These are phyloP conservation scores for Dendrolimus pini DNA, from an alignment of 2,888 invertebrate genomes.

Conservation along the genomic window DNA sequence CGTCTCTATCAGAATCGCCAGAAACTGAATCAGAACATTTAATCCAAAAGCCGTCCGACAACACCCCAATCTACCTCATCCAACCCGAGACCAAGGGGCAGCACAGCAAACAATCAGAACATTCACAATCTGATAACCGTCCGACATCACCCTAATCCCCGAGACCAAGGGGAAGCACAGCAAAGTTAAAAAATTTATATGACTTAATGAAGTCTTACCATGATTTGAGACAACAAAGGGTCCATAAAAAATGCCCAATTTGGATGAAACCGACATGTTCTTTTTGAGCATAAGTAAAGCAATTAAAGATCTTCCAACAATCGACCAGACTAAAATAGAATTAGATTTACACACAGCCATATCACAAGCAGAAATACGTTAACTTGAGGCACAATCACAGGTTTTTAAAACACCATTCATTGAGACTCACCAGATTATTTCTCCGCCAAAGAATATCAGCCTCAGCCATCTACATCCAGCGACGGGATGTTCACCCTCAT, in stretches of 20 bases:
- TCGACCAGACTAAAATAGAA: conserved; percentile 23
- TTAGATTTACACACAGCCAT: conserved; percentile 22
- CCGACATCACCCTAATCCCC: no score
- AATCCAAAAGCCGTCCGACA: background rate
- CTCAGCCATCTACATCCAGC: conserved; percentile 5
- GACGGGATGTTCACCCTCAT: no score
- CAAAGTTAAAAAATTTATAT: conserved; percentile 9
- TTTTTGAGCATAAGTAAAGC: conserved; percentile 26
- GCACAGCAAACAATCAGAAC: no score
- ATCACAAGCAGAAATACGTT: conserved; percentile 18
- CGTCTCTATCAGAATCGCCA: no score
- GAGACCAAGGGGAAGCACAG: background rate
- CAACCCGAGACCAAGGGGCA: no score
- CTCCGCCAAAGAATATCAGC: conserved; percentile 1
- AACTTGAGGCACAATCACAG: conserved; percentile 13
- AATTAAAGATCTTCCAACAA: conserved; percentile 18
- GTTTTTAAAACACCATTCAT: conserved; percentile 8
- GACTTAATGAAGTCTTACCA: conserved; percentile 17
- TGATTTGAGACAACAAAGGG: conserved; percentile 13
- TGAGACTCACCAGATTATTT: conserved; percentile 4
- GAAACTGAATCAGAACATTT: no score
- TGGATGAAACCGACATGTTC: conserved; percentile 22
- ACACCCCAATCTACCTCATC: conserved; percentile 1
- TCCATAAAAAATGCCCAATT: conserved; percentile 9
- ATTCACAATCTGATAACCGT: no score